A percentile compares a stretch with the other conserved stretches of the same genome.
Evolutionary conservation across 2,113 vertebrate species (phyloP).

Genomic region (Pterophyllum scalare): DNA sequence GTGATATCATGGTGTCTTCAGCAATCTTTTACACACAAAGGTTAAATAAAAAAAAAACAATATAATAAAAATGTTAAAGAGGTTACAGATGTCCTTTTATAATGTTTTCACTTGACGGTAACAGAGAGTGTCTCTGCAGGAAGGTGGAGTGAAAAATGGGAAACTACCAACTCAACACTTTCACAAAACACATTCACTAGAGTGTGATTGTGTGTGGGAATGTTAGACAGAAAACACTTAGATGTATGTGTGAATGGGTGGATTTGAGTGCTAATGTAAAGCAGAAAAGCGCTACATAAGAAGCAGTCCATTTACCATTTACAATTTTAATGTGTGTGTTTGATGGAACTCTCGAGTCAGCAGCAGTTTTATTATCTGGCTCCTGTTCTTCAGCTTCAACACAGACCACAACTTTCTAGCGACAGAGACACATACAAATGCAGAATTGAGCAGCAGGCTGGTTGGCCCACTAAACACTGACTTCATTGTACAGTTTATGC

Average conservation of each 20-base stretch:
- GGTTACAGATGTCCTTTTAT: too few species aligned
- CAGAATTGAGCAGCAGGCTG: conserved; percentile 12
- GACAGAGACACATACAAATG: background rate
- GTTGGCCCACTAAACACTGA: conserved; percentile 73
- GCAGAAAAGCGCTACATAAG: too few species aligned
- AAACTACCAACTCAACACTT: background rate
- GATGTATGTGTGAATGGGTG: too few species aligned
- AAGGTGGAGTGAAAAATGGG: background rate
- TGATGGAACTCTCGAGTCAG: conserved; percentile 52
- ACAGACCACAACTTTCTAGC: conserved; percentile 26
- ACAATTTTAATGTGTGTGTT: background rate
- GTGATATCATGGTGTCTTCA: too few species aligned
- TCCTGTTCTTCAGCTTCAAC: conserved; percentile 30
- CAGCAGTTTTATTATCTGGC: conserved; percentile 49
- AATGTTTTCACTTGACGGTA: background rate
- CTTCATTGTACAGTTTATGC: conserved; percentile 79
- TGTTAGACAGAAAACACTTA: too few species aligned
- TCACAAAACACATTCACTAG: background rate
- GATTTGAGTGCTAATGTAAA: too few species aligned
- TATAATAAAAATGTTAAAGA: too few species aligned
- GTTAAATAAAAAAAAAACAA: too few species aligned
- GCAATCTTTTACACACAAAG: too few species aligned
- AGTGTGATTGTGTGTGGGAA: too few species aligned
- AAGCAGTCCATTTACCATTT: too few species aligned
- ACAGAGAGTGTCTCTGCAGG: background rate